A percentile compares a stretch with the other conserved stretches of the same genome.
These are phyloP conservation scores for Umimayanthus chanpuru DNA, from an alignment of 92 coral and sea anemone genomes.

Conservation along the genomic window DNA sequence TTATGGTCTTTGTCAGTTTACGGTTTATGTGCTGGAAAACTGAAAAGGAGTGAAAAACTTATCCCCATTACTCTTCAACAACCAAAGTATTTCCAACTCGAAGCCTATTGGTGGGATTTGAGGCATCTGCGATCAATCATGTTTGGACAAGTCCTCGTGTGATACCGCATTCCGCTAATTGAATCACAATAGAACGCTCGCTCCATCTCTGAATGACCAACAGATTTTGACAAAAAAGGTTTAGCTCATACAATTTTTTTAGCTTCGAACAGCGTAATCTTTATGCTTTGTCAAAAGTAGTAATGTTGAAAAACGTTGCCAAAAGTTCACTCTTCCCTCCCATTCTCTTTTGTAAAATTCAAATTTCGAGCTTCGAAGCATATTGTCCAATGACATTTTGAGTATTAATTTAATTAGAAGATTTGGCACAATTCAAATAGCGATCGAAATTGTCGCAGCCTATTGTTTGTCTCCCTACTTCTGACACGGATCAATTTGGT, in stretches of 20 bases:
- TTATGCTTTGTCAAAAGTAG: constrained; percentile 4
- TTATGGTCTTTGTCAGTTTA: background rate
- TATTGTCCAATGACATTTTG: background rate
- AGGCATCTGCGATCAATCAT: background rate
- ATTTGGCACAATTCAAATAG: background rate
- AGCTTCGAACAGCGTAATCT: constrained; percentile 3
- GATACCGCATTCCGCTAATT: background rate
- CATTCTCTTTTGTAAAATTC: constrained; percentile 6
- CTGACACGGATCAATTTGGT: background rate
- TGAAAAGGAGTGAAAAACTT: background rate
- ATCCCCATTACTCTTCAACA: constrained; percentile 6
- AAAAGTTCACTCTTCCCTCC: constrained; percentile 6
- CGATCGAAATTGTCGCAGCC: no score
- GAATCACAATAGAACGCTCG: no score
- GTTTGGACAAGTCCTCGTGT: background rate
- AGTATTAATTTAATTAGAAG: constrained; percentile 9
- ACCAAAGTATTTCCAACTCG: background rate
- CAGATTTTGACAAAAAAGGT: no score
- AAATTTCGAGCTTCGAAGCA: constrained; percentile 3
- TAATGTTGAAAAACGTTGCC: background rate
- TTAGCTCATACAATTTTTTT: background rate
- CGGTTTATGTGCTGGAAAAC: no score
- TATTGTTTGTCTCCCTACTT: background rate
- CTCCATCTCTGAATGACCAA: no score
- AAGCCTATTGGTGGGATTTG: background rate